A percentile compares a stretch with the other conserved stretches of the same genome.
phyloP scores from a whole-genome alignment of 1,140 invertebrate genomes.

The Panagrolaimus sp. region DNA sequence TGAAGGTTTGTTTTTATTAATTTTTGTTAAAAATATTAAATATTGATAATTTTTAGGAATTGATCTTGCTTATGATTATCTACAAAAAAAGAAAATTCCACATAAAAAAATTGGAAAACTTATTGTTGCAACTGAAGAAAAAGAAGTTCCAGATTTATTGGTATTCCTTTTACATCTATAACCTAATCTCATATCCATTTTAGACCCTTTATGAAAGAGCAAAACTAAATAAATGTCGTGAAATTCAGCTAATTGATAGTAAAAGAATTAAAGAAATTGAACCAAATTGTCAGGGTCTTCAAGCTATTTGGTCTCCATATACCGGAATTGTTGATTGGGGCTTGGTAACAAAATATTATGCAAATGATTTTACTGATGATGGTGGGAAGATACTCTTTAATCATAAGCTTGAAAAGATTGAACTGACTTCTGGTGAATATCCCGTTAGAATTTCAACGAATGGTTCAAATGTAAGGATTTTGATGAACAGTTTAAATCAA shows the following conservation, averaged over 20 bases:
- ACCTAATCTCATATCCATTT: neutral
- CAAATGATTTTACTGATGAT: conserved; percentile 72
- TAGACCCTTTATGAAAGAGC: conserved; percentile 71
- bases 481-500: conserved; percentile 6
- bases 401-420: conserved; percentile 65
- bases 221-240: conserved; percentile 78
- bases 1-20: conserved; percentile 56
- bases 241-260: conserved; percentile 72
- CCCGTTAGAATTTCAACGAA: conserved; percentile 54
- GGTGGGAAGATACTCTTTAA: conserved; percentile 77
- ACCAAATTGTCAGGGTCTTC: conserved; percentile 82
- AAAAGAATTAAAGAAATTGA: conserved; percentile 77
- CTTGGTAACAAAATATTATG: conserved; percentile 77
- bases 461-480: conserved; percentile 44
- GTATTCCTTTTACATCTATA: neutral
- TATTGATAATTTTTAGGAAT: conserved; percentile 72
- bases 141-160: conserved; percentile 46
- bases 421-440: conserved; percentile 38
- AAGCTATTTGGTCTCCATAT: conserved; percentile 90
- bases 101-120: conserved; percentile 90
- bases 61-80: conserved; percentile 79
- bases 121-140: conserved; percentile 52
- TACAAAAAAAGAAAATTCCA: conserved; percentile 78
- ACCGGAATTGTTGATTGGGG: conserved; percentile 94
- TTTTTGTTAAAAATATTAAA: conserved; percentile 55